Evolutionary conservation across 1,140 invertebrate genomes (phyloP).

Genomic region (Nebria ingens): DNA sequence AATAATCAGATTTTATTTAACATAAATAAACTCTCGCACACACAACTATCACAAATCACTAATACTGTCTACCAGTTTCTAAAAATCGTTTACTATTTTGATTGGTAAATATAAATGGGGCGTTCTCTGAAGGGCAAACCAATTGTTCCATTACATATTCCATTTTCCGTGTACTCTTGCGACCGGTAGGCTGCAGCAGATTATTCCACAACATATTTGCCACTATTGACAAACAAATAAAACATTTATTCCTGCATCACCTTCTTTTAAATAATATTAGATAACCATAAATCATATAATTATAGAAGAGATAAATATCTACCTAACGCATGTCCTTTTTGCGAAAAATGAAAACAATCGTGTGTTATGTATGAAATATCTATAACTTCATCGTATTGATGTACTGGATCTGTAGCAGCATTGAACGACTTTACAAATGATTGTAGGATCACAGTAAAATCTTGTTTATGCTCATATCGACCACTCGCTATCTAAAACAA

Average conservation of each 20-base stretch:
- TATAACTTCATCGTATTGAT: conserved; percentile 36
- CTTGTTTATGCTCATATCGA: conserved; percentile 43
- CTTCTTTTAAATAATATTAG: no score
- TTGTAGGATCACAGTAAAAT: conserved; percentile 61
- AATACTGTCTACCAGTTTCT: conserved; percentile 23
- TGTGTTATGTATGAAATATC: conserved; percentile 60
- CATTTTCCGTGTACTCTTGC: conserved; percentile 45
- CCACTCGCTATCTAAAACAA: conserved; percentile 42
- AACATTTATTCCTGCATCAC: background rate
- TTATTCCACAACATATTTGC: conserved; percentile 66
- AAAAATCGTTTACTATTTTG: conserved; percentile 47
- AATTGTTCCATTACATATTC: conserved; percentile 48
- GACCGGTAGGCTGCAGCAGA: conserved; percentile 56
- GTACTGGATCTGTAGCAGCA: conserved; percentile 33
- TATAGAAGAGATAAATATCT: conserved; percentile 11
- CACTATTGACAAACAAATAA: conserved; percentile 32
- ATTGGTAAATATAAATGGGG: conserved; percentile 57
- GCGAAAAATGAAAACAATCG: conserved; percentile 68
- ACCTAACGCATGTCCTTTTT: conserved; percentile 56
- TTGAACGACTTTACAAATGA: conserved; percentile 49
- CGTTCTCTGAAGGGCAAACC: conserved; percentile 42
- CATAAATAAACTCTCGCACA: no score
- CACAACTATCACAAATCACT: no score
- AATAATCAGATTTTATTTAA: no score
- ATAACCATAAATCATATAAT: no score